Conservation (phyloP, 2,113 vertebrate genomes). For the Rhegmatorhina hoffmannsi region DNA sequence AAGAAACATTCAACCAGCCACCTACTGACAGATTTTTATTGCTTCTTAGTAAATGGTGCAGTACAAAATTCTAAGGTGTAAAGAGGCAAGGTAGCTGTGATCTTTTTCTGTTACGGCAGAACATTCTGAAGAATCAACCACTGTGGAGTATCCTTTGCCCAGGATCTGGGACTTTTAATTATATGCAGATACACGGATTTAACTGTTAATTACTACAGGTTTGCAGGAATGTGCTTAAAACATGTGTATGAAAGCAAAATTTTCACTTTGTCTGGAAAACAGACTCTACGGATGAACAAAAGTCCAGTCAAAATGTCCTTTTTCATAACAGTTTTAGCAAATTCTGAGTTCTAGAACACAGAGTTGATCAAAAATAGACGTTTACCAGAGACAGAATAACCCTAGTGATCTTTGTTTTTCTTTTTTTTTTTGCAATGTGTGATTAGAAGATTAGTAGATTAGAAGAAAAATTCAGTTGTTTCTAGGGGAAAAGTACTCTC, state of each 20-base stretch:
- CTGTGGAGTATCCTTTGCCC: not conserved
- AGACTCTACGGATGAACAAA: not conserved
- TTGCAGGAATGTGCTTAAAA: not conserved
- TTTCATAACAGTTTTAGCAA: not conserved
- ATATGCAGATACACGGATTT: not conserved
- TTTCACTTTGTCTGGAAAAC: not conserved
- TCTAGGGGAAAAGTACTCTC: not conserved
- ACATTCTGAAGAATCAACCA: not conserved
- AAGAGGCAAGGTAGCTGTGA: not conserved
- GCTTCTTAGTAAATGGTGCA: not conserved
- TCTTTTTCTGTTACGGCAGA: not conserved
- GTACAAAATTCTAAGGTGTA: not conserved
- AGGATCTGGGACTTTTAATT: not conserved
- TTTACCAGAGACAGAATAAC: not conserved
- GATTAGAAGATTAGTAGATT: not conserved
- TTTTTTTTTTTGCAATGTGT: not conserved
- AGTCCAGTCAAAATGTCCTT: not conserved
- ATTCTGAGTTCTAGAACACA: not conserved
- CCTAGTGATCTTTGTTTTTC: not conserved
- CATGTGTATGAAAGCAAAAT: not conserved
- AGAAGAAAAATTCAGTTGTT: not conserved
- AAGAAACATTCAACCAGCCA: not conserved
- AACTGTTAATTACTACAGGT: not conserved
- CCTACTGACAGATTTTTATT: not conserved
- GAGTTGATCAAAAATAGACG: not conserved